phyloP scores from a whole-genome alignment of 2,888 invertebrate genomes.

The Eupithecia pulchellata region DNA sequence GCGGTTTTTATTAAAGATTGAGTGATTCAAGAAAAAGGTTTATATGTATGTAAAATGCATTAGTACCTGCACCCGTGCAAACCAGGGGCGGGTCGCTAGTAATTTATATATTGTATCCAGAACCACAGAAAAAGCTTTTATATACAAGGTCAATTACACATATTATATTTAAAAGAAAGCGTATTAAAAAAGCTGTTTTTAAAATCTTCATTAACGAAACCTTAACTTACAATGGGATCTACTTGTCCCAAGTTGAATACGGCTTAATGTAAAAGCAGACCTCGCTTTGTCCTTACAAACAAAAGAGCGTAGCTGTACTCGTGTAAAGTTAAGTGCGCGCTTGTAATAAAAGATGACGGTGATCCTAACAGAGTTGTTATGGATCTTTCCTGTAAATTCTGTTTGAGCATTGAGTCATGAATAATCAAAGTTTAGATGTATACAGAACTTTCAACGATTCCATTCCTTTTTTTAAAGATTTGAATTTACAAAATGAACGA shows the following conservation, averaged over 20 bases:
- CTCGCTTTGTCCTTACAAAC: conserved; percentile 55
- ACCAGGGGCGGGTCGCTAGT: too few relatives aligned
- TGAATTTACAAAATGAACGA: not conserved
- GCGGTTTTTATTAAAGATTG: too few relatives aligned
- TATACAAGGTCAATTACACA: not conserved
- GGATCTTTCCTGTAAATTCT: conserved; percentile 14
- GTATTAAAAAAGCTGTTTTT: not conserved
- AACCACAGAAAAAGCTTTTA: not conserved
- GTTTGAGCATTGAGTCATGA: not conserved
- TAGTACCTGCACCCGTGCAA: too few relatives aligned
- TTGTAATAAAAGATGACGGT: conserved; percentile 59
- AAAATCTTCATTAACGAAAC: conserved; percentile 2
- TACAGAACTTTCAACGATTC: not conserved
- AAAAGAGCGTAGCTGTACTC: conserved; percentile 55
- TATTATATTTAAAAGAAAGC: not conserved
- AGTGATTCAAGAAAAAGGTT: too few relatives aligned
- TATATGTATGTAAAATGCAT: too few relatives aligned
- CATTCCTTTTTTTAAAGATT: not conserved
- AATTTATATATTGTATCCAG: not conserved
- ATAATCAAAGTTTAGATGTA: not conserved
- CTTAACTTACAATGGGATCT: conserved; percentile 18
- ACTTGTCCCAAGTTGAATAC: conserved; percentile 46
- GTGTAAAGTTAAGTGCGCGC: conserved; percentile 60
- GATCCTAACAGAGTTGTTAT: conserved; percentile 39
- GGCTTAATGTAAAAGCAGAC: conserved; percentile 51